Conservation (phyloP, 2,888 invertebrate genomes). For the Callyntrura sp. region DNA sequence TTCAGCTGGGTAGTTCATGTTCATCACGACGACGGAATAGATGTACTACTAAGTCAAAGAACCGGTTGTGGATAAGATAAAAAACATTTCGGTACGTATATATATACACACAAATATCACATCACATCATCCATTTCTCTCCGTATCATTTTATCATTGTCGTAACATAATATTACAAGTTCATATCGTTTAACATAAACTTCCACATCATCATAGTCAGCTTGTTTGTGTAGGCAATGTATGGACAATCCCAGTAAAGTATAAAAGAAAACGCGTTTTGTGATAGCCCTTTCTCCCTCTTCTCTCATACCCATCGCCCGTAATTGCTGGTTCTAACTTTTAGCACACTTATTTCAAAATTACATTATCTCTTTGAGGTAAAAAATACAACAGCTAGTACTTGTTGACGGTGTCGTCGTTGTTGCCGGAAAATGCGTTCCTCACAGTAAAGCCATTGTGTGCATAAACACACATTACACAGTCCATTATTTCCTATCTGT, state of each 20-base stretch:
- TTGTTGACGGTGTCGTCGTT: neutral
- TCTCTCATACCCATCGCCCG: too few relatives aligned
- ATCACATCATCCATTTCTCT: conserved; percentile 20
- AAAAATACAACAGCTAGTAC: neutral
- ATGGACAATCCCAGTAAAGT: conserved; percentile 30
- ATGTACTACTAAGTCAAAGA: conserved; percentile 51
- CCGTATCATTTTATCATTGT: conserved; percentile 16
- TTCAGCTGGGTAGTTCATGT: conserved; percentile 36
- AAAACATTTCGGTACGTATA: conserved; percentile 27
- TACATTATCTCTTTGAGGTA: neutral
- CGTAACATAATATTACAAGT: conserved; percentile 28
- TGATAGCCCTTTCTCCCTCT: neutral
- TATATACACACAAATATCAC: conserved; percentile 22
- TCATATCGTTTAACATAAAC: conserved; percentile 50
- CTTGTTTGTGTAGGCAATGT: conserved; percentile 9
- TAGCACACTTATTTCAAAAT: neutral
- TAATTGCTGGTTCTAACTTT: neutral
- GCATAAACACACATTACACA: conserved; percentile 31
- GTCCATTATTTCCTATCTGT: conserved; percentile 1
- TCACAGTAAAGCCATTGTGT: neutral
- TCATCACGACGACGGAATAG: conserved; percentile 27
- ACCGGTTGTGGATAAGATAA: conserved; percentile 65
- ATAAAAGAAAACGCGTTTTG: conserved; percentile 6
- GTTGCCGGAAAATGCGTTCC: conserved; percentile 55
- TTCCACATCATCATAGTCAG: conserved; percentile 31